phyloP scores from a whole-genome alignment of 2,797 vertebrate genomes.

The Atherinosoma microstoma region DNA sequence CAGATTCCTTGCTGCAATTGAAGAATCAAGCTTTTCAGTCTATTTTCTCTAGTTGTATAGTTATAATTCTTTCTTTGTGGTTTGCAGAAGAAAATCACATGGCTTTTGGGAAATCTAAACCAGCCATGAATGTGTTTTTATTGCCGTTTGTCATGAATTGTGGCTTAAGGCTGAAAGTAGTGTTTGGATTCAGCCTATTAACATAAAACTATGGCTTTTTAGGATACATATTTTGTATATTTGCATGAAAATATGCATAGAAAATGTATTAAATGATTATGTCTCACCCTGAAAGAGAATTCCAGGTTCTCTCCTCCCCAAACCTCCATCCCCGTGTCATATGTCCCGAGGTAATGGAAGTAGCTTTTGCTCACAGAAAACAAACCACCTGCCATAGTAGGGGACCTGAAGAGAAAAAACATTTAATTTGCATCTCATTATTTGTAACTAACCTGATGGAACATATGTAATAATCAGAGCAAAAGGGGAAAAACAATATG shows the following conservation, averaged over 20 bases:
- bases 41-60: slow-evolving; percentile 9
- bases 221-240: not conserved
- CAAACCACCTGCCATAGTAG: slow-evolving; percentile 97
- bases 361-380: slow-evolving; percentile 94
- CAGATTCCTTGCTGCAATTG: slow-evolving; percentile 50
- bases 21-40: slow-evolving; percentile 16
- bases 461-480: not conserved
- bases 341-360: slow-evolving; percentile 96
- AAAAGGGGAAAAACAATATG: not conserved
- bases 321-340: slow-evolving; percentile 99
- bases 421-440: not conserved
- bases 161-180: slow-evolving; percentile 6
- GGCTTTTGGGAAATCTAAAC: slow-evolving; percentile 32
- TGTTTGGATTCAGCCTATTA: not conserved
- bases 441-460: not conserved
- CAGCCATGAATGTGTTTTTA: slow-evolving; percentile 23
- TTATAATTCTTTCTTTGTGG: slow-evolving; percentile 24
- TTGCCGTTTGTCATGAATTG: not conserved
- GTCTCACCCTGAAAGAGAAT: slow-evolving; percentile 95
- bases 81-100: slow-evolving; percentile 23
- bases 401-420: slow-evolving; percentile 85
- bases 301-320: slow-evolving; percentile 99
- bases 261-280: not conserved
- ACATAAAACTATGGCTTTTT: not conserved
- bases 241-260: slow-evolving; percentile 1